These are phyloP conservation scores for Nycticebus coucang DNA, from an alignment of 2,113 vertebrate species.

Conservation along the genomic window DNA sequence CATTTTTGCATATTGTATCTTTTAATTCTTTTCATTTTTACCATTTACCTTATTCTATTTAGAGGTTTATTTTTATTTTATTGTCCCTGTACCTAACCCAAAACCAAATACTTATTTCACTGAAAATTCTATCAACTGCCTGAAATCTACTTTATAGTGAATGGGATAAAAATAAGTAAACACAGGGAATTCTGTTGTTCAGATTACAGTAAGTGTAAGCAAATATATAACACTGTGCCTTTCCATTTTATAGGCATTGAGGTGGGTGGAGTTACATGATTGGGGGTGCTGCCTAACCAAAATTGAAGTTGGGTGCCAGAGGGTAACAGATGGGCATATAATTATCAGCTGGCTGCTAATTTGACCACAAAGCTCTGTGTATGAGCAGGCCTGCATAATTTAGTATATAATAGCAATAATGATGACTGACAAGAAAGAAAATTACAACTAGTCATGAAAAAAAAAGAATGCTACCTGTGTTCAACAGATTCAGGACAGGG, in stretches of 20 bases:
- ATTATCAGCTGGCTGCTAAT: conserved; percentile 42
- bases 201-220: background rate
- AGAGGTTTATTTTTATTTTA: background rate
- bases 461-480: conserved; percentile 70
- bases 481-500: conserved; percentile 47
- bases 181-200: background rate
- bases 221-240: background rate
- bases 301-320: background rate
- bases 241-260: background rate
- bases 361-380: conserved; percentile 11
- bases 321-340: conserved; percentile 24
- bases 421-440: conserved; percentile 71
- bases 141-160: conserved; percentile 38
- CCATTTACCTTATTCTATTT: background rate
- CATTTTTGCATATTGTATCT: background rate
- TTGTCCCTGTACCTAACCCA: background rate
- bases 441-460: conserved; percentile 57
- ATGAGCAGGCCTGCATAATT: conserved; percentile 69
- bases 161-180: background rate
- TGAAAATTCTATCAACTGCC: background rate
- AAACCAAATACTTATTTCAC: background rate
- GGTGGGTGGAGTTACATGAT: background rate
- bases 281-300: background rate
- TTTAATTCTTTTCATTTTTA: background rate
- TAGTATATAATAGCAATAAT: conserved; percentile 79